Percentiles rank a stretch among this genome's conserved stretches.
Evolutionary conservation across 2,888 invertebrate species (phyloP).

Genomic region (Lypha dubia): DNA sequence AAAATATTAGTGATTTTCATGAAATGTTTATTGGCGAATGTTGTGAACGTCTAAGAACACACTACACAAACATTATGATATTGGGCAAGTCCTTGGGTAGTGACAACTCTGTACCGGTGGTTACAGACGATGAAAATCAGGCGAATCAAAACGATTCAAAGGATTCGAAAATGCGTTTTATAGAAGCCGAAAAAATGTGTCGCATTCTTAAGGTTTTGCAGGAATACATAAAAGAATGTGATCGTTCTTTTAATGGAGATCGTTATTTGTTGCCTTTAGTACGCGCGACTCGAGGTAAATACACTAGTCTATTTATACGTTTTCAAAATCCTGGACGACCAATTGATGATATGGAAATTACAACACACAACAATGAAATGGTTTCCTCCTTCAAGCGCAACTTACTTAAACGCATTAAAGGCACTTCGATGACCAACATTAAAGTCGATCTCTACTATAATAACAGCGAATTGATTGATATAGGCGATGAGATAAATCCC

Average conservation of each 20-base stretch:
- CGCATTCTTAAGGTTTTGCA: slow-evolving; percentile 96
- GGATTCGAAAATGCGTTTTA: slow-evolving; percentile 81
- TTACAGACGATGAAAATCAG: slow-evolving; percentile 73
- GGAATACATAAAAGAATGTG: slow-evolving; percentile 98
- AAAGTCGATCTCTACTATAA: slow-evolving; percentile 94
- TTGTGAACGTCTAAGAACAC: slow-evolving; percentile 93
- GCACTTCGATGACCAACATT: slow-evolving; percentile 87
- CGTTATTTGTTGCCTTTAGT: slow-evolving; percentile 92
- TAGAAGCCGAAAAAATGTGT: slow-evolving; percentile 93
- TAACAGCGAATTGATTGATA: slow-evolving; percentile 89
- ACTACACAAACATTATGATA: slow-evolving; percentile 91
- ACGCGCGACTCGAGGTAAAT: slow-evolving; percentile 95
- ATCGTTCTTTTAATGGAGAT: slow-evolving; percentile 93
- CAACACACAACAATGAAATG: slow-evolving; percentile 97
- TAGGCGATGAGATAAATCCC: slow-evolving; percentile 74
- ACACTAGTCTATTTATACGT: slow-evolving; percentile 92
- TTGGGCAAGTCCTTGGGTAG: slow-evolving; percentile 79
- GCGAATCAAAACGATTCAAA: slow-evolving; percentile 78
- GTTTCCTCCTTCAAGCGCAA: slow-evolving; percentile 92
- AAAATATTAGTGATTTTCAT: slow-evolving; percentile 92
- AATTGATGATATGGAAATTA: slow-evolving; percentile 95
- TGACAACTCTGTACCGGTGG: slow-evolving; percentile 39
- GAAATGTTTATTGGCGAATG: slow-evolving; percentile 96
- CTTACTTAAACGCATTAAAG: slow-evolving; percentile 85
- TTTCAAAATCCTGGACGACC: slow-evolving; percentile 94